A percentile compares a stretch with the other conserved stretches of the same genome.
phyloP scores from a whole-genome alignment of 2,888 invertebrate species.

The Alentia gelatinosa region DNA sequence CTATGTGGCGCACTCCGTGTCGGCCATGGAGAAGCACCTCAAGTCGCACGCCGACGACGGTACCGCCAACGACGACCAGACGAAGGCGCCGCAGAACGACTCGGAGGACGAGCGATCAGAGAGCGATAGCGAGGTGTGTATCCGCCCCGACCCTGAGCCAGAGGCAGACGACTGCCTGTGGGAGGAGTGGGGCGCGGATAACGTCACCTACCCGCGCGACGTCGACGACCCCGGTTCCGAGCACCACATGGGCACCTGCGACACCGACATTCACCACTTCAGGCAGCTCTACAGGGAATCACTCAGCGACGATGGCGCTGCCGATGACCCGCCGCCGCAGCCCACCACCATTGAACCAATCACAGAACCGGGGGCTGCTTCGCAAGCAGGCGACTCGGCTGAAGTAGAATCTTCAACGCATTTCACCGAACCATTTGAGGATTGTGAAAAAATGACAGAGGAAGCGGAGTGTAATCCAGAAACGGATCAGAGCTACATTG shows the following conservation, averaged over 20 bases:
- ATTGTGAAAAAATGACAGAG: too few relatives aligned
- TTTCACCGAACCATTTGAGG: too few relatives aligned
- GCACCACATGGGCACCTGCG: conserved; percentile 6
- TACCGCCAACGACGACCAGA: neutral
- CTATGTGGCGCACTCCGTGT: conserved; percentile 16
- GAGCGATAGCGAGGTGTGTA: neutral
- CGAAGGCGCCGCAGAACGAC: neutral
- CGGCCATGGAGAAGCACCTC: neutral
- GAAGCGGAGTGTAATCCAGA: too few relatives aligned
- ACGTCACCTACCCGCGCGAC: neutral
- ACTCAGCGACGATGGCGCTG: neutral
- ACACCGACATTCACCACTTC: conserved; percentile 26
- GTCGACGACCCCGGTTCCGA: neutral
- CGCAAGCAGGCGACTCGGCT: neutral
- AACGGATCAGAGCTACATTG: neutral
- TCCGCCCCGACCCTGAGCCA: conserved; percentile 13
- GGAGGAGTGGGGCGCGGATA: conserved; percentile 15
- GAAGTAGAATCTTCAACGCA: too few relatives aligned
- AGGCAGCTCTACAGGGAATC: neutral
- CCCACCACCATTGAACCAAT: neutral
- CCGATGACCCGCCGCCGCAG: neutral
- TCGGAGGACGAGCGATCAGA: neutral
- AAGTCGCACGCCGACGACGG: neutral
- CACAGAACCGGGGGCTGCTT: neutral
- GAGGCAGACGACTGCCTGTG: neutral